Evolutionary conservation across 2,797 vertebrate species (phyloP).

Genomic region (Microtus agrestis): DNA sequence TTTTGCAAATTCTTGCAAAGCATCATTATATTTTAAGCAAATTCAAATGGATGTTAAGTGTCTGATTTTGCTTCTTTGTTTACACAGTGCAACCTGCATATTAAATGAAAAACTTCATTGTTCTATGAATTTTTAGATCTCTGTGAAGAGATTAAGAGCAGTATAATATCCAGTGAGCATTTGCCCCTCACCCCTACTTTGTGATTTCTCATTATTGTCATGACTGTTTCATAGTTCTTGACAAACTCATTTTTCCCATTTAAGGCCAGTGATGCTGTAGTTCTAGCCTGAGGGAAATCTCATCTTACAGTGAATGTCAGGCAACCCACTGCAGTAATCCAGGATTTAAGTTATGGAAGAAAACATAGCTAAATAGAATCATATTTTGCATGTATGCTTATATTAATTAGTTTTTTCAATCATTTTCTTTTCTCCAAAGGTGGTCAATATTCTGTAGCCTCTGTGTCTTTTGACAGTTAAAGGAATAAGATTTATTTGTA

Average conservation of each 20-base stretch:
- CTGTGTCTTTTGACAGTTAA: constrained; percentile 12
- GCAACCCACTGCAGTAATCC: background rate
- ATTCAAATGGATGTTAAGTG: background rate
- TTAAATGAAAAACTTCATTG: background rate
- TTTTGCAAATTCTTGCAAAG: background rate
- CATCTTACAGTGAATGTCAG: background rate
- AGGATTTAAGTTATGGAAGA: background rate
- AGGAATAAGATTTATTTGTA: background rate
- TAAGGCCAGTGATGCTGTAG: background rate
- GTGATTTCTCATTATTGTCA: background rate
- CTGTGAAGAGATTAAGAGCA: background rate
- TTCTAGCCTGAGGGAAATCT: background rate
- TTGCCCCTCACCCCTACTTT: background rate
- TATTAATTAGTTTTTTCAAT: constrained; percentile 28
- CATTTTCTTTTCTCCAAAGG: background rate
- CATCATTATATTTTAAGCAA: background rate
- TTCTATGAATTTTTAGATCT: background rate
- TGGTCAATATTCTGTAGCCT: background rate
- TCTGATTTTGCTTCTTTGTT: background rate
- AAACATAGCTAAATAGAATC: constrained; percentile 11
- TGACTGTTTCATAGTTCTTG: background rate
- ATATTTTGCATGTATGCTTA: constrained; percentile 8
- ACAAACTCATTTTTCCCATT: background rate
- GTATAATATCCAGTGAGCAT: background rate
- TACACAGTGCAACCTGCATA: background rate